A percentile compares a stretch with the other conserved stretches of the same genome.
Conservation (phyloP, 2,797 vertebrate species). For the Mormyrops boulengeri region DNA sequence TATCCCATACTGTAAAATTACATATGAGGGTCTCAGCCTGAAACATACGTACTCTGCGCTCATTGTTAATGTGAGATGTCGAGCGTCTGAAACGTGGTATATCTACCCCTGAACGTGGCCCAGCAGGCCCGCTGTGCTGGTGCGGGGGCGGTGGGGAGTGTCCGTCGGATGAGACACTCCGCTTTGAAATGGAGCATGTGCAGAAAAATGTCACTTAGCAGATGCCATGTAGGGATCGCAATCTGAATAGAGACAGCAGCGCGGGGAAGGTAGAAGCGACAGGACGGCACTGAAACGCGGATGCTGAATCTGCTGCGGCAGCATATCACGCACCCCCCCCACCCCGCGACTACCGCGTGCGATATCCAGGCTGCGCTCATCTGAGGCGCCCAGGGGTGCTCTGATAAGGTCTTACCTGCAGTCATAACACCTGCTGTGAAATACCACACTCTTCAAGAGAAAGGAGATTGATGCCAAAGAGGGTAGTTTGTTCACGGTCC, state of each 20-base stretch:
- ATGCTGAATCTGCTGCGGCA: neutral
- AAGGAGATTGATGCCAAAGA: neutral
- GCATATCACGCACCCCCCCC: neutral
- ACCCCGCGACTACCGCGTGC: neutral
- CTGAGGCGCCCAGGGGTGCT: constrained; percentile 9
- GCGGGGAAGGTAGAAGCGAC: neutral
- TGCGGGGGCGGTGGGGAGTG: neutral
- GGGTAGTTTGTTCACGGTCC: constrained; percentile 14
- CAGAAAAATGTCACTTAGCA: neutral
- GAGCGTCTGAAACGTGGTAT: neutral
- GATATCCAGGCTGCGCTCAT: neutral
- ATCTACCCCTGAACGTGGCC: neutral
- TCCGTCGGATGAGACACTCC: neutral
- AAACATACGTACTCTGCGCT: neutral
- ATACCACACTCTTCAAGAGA: neutral
- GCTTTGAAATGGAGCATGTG: neutral
- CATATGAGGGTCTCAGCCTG: neutral
- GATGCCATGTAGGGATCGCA: neutral
- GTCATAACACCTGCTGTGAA: constrained; percentile 6
- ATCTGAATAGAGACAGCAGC: neutral
- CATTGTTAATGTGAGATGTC: neutral
- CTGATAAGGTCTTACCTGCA: constrained; percentile 10
- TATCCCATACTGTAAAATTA: neutral
- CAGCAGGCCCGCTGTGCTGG: neutral
- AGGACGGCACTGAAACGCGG: neutral